Base-by-base conservation (phyloP, 1,140 invertebrate species). In the Formica exsecta region DNA sequence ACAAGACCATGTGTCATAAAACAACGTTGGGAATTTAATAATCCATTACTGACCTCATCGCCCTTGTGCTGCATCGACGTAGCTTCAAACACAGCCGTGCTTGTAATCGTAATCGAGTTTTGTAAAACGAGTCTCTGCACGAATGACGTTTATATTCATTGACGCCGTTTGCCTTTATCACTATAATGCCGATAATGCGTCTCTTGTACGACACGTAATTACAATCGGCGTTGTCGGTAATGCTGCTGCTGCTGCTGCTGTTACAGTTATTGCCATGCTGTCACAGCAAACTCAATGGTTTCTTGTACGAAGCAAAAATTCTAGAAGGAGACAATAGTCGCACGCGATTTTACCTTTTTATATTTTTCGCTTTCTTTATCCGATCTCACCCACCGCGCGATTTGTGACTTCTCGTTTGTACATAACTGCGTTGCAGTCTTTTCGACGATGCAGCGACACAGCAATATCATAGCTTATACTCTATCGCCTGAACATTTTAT, bases 1-100 rank as follows among this genome's bases (percentile, higher is more conserved):
- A 80, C 73, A 62, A 57, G 59, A 68, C 64, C 48, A 51, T 29
- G 74, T 48, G 41, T 36, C 59, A 41, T 44, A 89, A 84, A 83
- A 74, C 66, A 88, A 62, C 64, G 22, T 68, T 41, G 73, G 51
- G 85, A 89, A 88, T 92, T 87, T 90, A 90, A 89, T 92, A 89
- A 92, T 91, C 90, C 90, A 87, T 90, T 88, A 84, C 61, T 22
- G 16, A 61, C 41, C 57, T 36, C 54, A 73, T 81, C 51, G 44
- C 13, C 16, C 22, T 41, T 13, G 41, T 48, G 25, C 16, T 16
- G 9, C 19, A 8, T 87, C 54, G 65, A 36, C 48, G 44, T 84
- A n/a, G 13, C 61, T 19, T 57, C 85, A 74, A 86, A 16, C 19
- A 51, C 48, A 61, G 13, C 22, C 76, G n/a, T 65, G 16, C 41